A percentile compares a stretch with the other conserved stretches of the same genome.
These are phyloP conservation scores for Metallyticus violacea DNA, from an alignment of 2,888 invertebrate genomes.

Conservation along the genomic window DNA sequence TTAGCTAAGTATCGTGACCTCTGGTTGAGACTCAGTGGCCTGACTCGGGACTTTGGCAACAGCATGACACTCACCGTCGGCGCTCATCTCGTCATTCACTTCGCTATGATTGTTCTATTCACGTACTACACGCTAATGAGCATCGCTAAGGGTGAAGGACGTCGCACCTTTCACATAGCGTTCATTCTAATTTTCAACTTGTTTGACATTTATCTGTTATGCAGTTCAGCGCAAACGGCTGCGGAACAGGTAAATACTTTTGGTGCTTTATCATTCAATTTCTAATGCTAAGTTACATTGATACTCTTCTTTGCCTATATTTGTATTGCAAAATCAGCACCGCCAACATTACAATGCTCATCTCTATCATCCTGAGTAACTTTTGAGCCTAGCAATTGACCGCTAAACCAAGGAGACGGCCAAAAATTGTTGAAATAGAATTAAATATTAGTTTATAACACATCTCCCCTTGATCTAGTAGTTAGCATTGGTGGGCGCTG, in stretches of 20 bases:
- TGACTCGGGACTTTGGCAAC: not conserved
- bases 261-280: too few species aligned
- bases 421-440: too few species aligned
- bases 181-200: not conserved
- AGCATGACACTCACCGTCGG: not conserved
- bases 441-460: too few species aligned
- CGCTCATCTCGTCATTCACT: not conserved
- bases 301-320: too few species aligned
- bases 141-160: not conserved
- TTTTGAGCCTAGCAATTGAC: too few species aligned
- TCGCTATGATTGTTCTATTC: not conserved
- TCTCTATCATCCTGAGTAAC: too few species aligned
- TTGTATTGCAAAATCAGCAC: too few species aligned
- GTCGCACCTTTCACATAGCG: not conserved
- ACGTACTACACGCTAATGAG: not conserved
- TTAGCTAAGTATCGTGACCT: not conserved
- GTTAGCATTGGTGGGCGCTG: too few species aligned
- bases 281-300: too few species aligned
- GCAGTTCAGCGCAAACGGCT: not conserved
- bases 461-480: too few species aligned
- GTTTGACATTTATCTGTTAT: not conserved
- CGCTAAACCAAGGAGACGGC: too few species aligned
- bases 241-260: not conserved
- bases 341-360: too few species aligned
- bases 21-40: not conserved